A percentile compares a stretch with the other conserved stretches of the same genome.
These are phyloP conservation scores for Neoseiulus cucumeris DNA, from an alignment of 1,140 invertebrate genomes.

Conservation along the genomic window DNA sequence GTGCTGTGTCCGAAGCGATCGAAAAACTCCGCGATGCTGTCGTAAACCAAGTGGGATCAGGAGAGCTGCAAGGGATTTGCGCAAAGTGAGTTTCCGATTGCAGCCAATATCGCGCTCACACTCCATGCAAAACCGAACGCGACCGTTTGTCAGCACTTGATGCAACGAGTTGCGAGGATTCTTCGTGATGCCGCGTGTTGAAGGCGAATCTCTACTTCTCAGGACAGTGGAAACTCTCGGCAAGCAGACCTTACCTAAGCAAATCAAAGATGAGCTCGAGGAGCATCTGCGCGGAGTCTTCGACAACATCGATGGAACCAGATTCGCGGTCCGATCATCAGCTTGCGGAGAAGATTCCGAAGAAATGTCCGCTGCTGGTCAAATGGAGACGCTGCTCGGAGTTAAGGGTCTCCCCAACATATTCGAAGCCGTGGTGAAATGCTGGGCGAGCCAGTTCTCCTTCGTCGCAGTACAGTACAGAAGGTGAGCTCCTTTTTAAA, in stretches of 20 bases:
- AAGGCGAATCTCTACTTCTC: conserved; percentile 18
- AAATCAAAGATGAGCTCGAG: conserved; percentile 23
- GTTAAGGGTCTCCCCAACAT: conserved; percentile 33
- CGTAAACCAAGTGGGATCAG: conserved; percentile 14
- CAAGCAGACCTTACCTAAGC: conserved; percentile 17
- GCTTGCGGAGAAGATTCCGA: conserved; percentile 50
- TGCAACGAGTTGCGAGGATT: too few relatives aligned
- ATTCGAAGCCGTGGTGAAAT: conserved; percentile 37
- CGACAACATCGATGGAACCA: conserved; percentile 17
- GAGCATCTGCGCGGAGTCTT: conserved; percentile 22
- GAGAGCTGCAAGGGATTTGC: conserved; percentile 21
- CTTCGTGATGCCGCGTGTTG: too few relatives aligned
- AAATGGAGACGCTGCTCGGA: conserved; percentile 54
- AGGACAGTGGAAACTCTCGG: conserved; percentile 18
- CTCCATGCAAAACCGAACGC: too few relatives aligned
- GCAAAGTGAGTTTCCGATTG: conserved; percentile 16
- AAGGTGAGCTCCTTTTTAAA: conserved; percentile 27
- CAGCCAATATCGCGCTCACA: too few relatives aligned
- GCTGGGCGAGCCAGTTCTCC: conserved; percentile 58
- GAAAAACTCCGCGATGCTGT: conserved; percentile 21
- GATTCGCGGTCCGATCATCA: conserved; percentile 37
- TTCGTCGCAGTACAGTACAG: conserved; percentile 51
- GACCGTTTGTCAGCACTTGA: too few relatives aligned
- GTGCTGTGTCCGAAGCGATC: conserved; percentile 20
- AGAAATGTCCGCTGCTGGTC: conserved; percentile 56